Percentiles rank a stretch among this genome's conserved stretches.
Evolutionary conservation across 2,888 invertebrate genomes (phyloP).

Genomic region (Noctua fimbriata): DNA sequence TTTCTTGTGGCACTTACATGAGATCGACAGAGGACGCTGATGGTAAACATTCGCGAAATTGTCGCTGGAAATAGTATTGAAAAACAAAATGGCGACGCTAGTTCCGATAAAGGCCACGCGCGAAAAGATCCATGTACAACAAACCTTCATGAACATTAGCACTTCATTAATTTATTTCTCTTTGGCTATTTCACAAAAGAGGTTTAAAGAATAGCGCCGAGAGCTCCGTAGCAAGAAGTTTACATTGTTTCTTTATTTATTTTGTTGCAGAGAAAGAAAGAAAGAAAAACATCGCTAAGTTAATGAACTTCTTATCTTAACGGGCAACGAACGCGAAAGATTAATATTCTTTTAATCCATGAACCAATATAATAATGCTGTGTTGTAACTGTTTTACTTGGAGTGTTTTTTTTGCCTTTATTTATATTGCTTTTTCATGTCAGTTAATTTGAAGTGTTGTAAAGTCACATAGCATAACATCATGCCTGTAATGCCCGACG

Average conservation of each 20-base stretch:
- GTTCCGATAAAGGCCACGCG: background rate
- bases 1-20: background rate
- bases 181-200: background rate
- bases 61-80: background rate
- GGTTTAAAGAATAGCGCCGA: constrained; percentile 1
- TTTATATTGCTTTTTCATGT: background rate
- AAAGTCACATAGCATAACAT: background rate
- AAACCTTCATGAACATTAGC: background rate
- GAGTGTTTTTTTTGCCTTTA: background rate
- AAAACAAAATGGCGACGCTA: background rate
- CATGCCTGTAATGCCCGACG: background rate
- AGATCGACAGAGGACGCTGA: background rate
- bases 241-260: constrained; percentile 42
- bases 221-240: constrained; percentile 14
- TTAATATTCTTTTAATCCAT: constrained; percentile 22
- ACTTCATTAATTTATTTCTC: constrained; percentile 24
- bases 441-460: background rate
- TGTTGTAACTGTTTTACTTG: background rate
- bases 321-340: constrained; percentile 24
- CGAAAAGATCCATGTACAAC: background rate
- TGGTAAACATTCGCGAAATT: background rate
- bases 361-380: constrained; percentile 7
- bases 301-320: constrained; percentile 46
- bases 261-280: constrained; percentile 15
- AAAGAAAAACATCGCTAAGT: constrained; percentile 29